phyloP scores from a whole-genome alignment of 2,113 vertebrate genomes.

The Epinephelus lanceolatus region DNA sequence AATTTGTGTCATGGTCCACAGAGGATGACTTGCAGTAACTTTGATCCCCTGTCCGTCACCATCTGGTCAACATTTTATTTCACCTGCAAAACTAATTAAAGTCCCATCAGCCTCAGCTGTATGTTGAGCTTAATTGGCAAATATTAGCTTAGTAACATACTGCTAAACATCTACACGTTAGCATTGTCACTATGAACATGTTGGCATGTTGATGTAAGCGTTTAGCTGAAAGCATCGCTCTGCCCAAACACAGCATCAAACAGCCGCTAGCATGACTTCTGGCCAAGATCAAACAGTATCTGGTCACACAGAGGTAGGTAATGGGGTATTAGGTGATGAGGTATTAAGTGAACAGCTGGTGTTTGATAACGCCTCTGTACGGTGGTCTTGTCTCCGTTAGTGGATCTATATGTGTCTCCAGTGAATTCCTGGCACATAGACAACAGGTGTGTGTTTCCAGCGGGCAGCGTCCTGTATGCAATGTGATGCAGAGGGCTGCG shows the following conservation, averaged over 20 bases:
- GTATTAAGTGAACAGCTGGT: conserved; percentile 6
- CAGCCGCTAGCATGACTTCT: not conserved
- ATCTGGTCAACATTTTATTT: too few relatives aligned
- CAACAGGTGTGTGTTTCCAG: conserved; percentile 58
- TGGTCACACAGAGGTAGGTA: not conserved
- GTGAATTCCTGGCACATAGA: conserved; percentile 32
- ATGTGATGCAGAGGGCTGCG: conserved; percentile 24
- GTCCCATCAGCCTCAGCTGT: too few relatives aligned
- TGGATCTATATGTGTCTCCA: conserved; percentile 18
- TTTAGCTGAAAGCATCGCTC: not conserved
- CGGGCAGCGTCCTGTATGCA: conserved; percentile 8
- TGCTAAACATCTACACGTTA: not conserved
- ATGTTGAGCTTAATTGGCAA: too few relatives aligned
- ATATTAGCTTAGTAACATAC: too few relatives aligned
- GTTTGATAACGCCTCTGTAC: not conserved
- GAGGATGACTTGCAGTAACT: too few relatives aligned
- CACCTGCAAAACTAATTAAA: too few relatives aligned
- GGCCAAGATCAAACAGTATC: not conserved
- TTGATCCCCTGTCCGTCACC: too few relatives aligned
- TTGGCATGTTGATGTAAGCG: not conserved
- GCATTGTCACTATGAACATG: not conserved
- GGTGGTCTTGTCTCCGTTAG: conserved; percentile 5
- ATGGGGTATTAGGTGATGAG: not conserved
- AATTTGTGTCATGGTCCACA: too few relatives aligned
- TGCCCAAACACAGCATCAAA: too few relatives aligned